phyloP scores from a whole-genome alignment of 2,888 invertebrate genomes.

The Eubasilissa splendida region DNA sequence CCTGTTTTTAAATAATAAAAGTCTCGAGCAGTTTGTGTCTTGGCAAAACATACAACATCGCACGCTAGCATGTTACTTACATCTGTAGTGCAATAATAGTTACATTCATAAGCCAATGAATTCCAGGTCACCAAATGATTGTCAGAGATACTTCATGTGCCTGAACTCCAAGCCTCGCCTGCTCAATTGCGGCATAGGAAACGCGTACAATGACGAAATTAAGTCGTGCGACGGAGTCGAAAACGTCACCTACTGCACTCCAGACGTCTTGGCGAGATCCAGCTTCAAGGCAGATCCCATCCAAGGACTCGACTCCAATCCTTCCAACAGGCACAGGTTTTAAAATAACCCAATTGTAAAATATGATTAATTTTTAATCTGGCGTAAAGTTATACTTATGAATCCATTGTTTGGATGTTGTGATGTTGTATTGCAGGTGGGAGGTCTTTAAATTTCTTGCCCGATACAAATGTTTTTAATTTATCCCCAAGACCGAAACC shows the following conservation, averaged over 20 bases:
- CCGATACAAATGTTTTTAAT: too few species aligned
- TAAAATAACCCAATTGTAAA: neutral
- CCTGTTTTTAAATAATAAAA: too few species aligned
- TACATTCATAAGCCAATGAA: neutral
- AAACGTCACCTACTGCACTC: constrained; percentile 82
- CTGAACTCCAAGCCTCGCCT: constrained; percentile 82
- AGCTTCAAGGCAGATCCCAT: constrained; percentile 24
- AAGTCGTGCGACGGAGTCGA: constrained; percentile 84
- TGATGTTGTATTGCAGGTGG: too few species aligned
- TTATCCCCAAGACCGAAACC: too few species aligned
- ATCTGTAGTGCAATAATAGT: too few species aligned
- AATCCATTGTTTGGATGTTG: too few species aligned
- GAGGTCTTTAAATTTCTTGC: too few species aligned
- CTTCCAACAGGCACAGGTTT: constrained; percentile 4
- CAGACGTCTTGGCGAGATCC: constrained; percentile 37
- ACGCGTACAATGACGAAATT: constrained; percentile 83
- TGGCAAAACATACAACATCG: too few species aligned
- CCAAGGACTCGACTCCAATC: neutral
- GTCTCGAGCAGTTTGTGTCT: too few species aligned
- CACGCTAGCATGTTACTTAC: too few species aligned
- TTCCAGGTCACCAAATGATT: constrained; percentile 76
- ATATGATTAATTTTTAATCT: neutral
- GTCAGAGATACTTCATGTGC: constrained; percentile 87
- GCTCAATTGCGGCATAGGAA: constrained; percentile 82
- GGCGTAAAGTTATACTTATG: too few species aligned